Evolutionary conservation across 2,113 vertebrate species (phyloP), one percentile per base, ranked within the genome.

Genomic region (Excalfactoria chinensis): DNA sequence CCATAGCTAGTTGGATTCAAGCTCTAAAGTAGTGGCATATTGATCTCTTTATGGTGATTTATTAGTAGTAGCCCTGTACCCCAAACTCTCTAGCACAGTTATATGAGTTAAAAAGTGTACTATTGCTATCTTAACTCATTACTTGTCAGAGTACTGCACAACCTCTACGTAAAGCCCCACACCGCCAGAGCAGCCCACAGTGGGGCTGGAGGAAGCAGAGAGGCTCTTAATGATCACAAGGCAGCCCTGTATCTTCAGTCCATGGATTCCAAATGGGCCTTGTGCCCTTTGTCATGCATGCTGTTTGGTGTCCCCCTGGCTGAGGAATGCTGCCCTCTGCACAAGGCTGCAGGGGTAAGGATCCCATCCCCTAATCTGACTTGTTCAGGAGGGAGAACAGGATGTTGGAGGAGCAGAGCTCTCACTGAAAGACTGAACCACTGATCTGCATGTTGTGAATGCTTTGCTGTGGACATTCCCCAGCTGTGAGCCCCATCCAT

Each of bases 1-100:
- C 90, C 48, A 48, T 88, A 88, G 95, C 64, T 77, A 51, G 68
- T 71, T 83, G 72, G 83, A 94, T 84, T 94, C 72, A 83, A 88
- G 76, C 68, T 71, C 60, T 84, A 73, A 90, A 85, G 79, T 77
- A 66, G 88, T 94, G 88, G 73, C 88, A 88, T 89, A 94, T 74
- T 93, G 95, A 94, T 96, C 79, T 91, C 35, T 95, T 93, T 91
- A 60, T 68, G 43, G 74, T 89, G 79, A 89, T 91, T 80, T 94
- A 95, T 90, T 88, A 83, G 78, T 55, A 88, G 58, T 43, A 80
- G 60, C 32, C 56, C 79, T 60, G 72, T 56, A 96, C 79, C 95
- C 92, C 79, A 90, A 94, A 88, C 79, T 77, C 55, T 76, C 55
- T 56, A 46, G n/a, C 55, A 79, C 2, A 2, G 30, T 51, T 87